Evolutionary conservation across 1,140 invertebrate genomes (phyloP).

Genomic region (Matsumurasca onukii): DNA sequence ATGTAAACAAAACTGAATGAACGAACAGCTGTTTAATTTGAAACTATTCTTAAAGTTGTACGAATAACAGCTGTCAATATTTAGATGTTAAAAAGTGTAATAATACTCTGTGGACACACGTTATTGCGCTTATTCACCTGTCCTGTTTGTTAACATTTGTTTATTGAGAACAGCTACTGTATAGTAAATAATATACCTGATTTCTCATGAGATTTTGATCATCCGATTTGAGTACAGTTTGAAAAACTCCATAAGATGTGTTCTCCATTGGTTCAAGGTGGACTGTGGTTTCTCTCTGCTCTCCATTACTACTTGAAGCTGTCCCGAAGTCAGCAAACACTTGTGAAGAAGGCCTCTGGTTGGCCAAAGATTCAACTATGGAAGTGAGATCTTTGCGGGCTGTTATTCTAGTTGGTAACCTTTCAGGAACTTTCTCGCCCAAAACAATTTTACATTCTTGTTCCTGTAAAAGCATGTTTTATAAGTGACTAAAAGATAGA

Average conservation of each 20-base stretch:
- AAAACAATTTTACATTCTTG: constrained; percentile 37
- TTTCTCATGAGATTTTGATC: constrained; percentile 35
- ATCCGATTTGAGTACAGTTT: constrained; percentile 46
- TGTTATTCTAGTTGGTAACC: constrained; percentile 35
- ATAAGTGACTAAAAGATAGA: no score
- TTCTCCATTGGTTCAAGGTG: constrained; percentile 54
- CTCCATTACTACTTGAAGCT: constrained; percentile 25
- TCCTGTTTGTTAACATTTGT: no score
- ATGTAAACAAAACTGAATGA: no score
- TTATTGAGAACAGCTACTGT: no score
- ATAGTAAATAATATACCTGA: constrained; percentile 27
- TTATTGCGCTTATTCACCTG: no score
- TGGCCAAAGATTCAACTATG: constrained; percentile 53
- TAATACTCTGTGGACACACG: no score
- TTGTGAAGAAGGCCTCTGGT: constrained; percentile 35
- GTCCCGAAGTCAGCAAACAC: constrained; percentile 25
- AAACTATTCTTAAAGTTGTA: no score
- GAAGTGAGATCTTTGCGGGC: constrained; percentile 60
- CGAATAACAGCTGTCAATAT: no score
- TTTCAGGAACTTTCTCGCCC: constrained; percentile 30
- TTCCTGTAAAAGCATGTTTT: constrained; percentile 20
- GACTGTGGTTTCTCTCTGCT: constrained; percentile 43
- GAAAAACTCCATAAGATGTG: constrained; percentile 53
- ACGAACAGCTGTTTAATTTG: no score
- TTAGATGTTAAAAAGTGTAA: no score